Evolutionary conservation across 53 echinoderm and acorn worm species (phyloP), one percentile per base, ranked within the genome.

Genomic region (Paelopatides confundens): DNA sequence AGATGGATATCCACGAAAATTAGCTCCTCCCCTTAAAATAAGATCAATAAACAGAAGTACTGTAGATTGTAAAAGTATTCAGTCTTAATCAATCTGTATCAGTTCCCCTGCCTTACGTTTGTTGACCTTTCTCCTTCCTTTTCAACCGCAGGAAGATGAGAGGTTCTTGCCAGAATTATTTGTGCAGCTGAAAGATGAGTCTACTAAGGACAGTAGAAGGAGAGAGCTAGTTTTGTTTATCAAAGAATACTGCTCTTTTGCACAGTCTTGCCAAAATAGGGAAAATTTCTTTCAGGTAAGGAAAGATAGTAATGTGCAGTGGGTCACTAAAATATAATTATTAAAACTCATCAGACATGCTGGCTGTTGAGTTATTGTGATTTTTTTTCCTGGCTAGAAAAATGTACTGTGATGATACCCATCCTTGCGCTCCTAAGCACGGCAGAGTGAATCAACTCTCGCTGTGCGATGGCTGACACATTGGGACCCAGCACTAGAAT

Each of bases 101-200:
- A n/a, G n/a, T n/a, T n/a, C n/a, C n/a, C n/a, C n/a, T n/a, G n/a
- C n/a, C n/a, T n/a, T n/a, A n/a, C n/a, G n/a, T n/a, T n/a, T n/a
- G n/a, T n/a, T n/a, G n/a, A n/a, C n/a, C n/a, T 48, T 64, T 64
- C 9, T 50, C 3, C 21, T 24, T 11, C 66, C 30, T 77, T 1
- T 34, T 18, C 53, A 29, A 9, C n/a, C 52, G 8, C 64, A 99
- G 99, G 99, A 99, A 67, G 99, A 99, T 70, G 99, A 99, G 37
- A 94, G 91, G 88, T 99, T 99, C 89, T 87, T 99, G 67, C 99
- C 95, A n/a, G 95, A 99, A 92, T 84, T 99, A 77, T 99, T 99
- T 64, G 85, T 89, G 47, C 95, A 99, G 88, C 94, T 99, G 65
- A 94, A 88, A 62, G 96, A 93, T 53, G 99, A 99, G 86, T 64